Percentiles rank a stretch among this genome's conserved stretches.
phyloP scores from a whole-genome alignment of 2,797 vertebrate species.

The Allobates femoralis region DNA sequence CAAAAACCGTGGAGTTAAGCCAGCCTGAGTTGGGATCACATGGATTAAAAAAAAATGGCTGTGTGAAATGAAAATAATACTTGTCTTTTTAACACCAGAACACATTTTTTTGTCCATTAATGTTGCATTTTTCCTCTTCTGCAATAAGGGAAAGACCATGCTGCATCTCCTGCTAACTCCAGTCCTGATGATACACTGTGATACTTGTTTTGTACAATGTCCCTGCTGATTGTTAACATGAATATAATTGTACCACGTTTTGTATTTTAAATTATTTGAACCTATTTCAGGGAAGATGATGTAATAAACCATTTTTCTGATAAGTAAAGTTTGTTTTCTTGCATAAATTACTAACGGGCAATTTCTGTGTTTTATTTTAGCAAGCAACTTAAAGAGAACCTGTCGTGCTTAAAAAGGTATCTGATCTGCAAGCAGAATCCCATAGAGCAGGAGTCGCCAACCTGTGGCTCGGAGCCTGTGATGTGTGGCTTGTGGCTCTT shows the following conservation, averaged over 20 bases:
- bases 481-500: too few species aligned
- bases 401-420: too few species aligned
- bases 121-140: not conserved
- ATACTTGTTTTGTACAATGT: slow-evolving; percentile 32
- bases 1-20: too few species aligned
- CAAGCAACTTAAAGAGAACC: too few species aligned
- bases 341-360: not conserved
- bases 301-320: slow-evolving; percentile 48
- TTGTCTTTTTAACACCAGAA: too few species aligned
- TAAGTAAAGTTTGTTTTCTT: not conserved
- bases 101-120: not conserved
- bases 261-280: slow-evolving; percentile 59
- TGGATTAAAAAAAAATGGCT: too few species aligned
- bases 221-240: slow-evolving; percentile 34
- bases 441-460: too few species aligned
- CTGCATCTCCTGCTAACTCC: not conserved
- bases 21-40: too few species aligned
- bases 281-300: slow-evolving; percentile 34
- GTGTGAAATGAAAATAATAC: too few species aligned
- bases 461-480: too few species aligned
- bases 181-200: not conserved
- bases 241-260: slow-evolving; percentile 38
- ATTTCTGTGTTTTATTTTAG: not conserved
- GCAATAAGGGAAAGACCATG: not conserved
- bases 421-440: too few species aligned